Evolutionary conservation across 92 coral and sea anemone species (phyloP), one percentile per base, ranked within the genome.

Genomic region (Blastomussa wellsi): DNA sequence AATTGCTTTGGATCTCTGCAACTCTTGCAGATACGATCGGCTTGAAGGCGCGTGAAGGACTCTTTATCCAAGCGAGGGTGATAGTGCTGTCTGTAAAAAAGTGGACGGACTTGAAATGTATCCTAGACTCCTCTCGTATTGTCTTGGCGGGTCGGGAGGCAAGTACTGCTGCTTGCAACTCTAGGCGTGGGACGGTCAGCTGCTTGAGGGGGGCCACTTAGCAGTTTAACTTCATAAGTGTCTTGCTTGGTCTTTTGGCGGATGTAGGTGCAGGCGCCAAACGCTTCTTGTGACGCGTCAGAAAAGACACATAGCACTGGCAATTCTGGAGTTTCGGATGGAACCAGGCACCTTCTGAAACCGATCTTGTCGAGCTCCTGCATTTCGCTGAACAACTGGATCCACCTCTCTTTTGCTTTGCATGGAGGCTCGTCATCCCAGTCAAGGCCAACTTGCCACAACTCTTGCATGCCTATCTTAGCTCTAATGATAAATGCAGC

Each of bases 171-270:
- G 78, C 86, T 49, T 89, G 92, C n/a, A 89, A 62, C 73, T 84
- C 92, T 26, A 84, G 60, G 2, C 86, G 85, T 1, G 89, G 92
- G 13, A 84, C 73, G 37, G 89, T 78, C 62, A 89, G 79, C 65
- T 78, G 86, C 47, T 89, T 89, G n/a, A 89, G 67, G 33, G 89
- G 89, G 36, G 92, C 86, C 33, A 89, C 89, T 84, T 36, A 84
- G 32, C 13, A 77, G 39, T 53, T 55, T 84, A 16, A 48, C 82
- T 22, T 59, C 59, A 31, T 55, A 64, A 19, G 31, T 62, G 70
- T 72, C 82, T 24, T 85, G 83, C 15, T 77, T 33, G 12, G 39
- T 81, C 51, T 72, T 53, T 55, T 80, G 66, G 28, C 84, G 79
- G 65, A 77, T 57, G 82, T 81, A 86, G 24, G 87, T 77, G 51